phyloP scores from a whole-genome alignment of 2,113 vertebrate species.

The Echinops telfairi region DNA sequence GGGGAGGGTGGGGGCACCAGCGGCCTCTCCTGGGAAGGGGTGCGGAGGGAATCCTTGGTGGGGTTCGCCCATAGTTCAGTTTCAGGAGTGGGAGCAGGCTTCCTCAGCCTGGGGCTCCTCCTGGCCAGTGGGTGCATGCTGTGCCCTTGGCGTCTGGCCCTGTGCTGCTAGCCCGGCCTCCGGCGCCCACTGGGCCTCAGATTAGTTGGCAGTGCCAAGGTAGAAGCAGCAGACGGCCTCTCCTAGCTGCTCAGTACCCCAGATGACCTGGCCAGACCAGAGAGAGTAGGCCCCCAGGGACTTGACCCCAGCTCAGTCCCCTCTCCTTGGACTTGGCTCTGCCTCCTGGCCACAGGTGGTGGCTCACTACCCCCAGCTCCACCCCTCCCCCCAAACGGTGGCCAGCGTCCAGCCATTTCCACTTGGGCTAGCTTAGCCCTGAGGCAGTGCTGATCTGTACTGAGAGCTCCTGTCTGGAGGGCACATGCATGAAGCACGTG shows the following conservation, averaged over 20 bases:
- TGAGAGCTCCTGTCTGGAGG: conserved; percentile 70
- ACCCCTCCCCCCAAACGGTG: background rate
- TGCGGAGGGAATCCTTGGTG: background rate
- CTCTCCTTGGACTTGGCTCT: background rate
- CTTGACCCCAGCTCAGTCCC: background rate
- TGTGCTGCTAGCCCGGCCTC: conserved; percentile 15
- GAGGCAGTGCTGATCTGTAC: background rate
- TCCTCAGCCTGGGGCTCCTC: background rate
- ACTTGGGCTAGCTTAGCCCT: conserved; percentile 12
- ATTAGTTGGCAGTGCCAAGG: conserved; percentile 35
- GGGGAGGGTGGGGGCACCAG: background rate
- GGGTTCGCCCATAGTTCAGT: background rate
- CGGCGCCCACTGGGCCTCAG: conserved; percentile 50
- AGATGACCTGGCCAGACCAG: background rate
- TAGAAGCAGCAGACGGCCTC: conserved; percentile 54
- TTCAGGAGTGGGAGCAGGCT: background rate
- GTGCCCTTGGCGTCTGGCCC: background rate
- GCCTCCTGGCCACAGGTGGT: fast-evolving
- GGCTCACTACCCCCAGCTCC: too few species aligned
- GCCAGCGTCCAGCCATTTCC: fast-evolving
- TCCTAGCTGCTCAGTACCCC: background rate
- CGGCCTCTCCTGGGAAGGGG: background rate
- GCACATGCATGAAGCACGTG: background rate
- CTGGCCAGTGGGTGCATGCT: background rate
- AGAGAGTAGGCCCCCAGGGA: background rate